Evolutionary conservation across 2,113 vertebrate species (phyloP).

Genomic region (Euleptes europaea): DNA sequence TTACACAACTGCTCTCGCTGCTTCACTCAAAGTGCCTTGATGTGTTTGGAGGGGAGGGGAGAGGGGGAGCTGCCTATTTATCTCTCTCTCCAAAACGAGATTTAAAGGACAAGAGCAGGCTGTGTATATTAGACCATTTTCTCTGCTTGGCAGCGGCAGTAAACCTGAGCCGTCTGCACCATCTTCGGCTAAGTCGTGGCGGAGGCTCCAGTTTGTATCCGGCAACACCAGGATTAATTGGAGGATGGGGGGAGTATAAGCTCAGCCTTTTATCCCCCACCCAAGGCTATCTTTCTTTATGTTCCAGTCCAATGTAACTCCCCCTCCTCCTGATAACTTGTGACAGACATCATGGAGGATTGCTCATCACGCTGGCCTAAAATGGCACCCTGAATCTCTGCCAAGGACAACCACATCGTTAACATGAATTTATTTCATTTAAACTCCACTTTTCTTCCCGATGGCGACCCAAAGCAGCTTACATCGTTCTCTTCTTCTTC

Average conservation of each 20-base stretch:
- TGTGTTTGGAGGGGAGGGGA: no score
- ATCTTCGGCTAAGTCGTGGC: neutral
- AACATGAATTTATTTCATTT: no score
- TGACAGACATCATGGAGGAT: neutral
- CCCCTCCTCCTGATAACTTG: neutral
- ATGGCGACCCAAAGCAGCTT: no score
- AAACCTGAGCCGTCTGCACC: neutral
- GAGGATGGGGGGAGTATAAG: neutral
- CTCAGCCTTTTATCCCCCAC: neutral
- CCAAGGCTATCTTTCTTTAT: neutral
- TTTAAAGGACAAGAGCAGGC: constrained; percentile 2
- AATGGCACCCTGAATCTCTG: no score
- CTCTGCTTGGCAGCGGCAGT: constrained; percentile 4
- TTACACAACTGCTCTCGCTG: neutral
- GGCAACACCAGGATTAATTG: neutral
- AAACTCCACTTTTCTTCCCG: no score
- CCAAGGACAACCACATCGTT: no score
- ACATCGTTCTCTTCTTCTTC: no score
- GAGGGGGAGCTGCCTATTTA: neutral
- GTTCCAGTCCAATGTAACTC: neutral
- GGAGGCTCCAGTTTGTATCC: neutral
- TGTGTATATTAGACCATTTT: constrained; percentile 9
- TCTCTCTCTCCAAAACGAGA: constrained; percentile 11
- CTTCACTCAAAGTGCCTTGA: neutral
- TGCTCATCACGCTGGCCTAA: no score